Evolutionary conservation across 2,888 invertebrate genomes (phyloP), one percentile per base, ranked within the genome.

Genomic region (Lepidonotus clava): DNA sequence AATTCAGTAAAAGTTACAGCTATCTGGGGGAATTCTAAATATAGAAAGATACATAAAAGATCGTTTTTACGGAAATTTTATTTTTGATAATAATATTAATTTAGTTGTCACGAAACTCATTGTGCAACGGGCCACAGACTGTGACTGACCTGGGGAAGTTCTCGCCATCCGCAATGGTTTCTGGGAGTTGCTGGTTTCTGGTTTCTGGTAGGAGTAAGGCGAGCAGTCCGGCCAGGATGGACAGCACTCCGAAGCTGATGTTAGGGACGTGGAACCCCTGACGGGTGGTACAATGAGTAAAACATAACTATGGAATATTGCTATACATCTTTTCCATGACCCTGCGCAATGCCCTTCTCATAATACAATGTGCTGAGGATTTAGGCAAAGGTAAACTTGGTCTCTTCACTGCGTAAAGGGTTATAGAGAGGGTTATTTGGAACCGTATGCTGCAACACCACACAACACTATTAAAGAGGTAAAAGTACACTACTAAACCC

Each of bases 91-190:
- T n/a, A n/a, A n/a, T n/a, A n/a, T n/a, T n/a, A n/a, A n/a, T n/a
- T n/a, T n/a, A n/a, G n/a, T n/a, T n/a, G n/a, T n/a, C n/a, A n/a
- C n/a, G n/a, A n/a, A n/a, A n/a, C n/a, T n/a, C n/a, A n/a, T n/a
- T n/a, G n/a, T n/a, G n/a, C n/a, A n/a, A n/a, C n/a, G n/a, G n/a
- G n/a, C n/a, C n/a, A n/a, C n/a, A n/a, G n/a, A n/a, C n/a, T n/a
- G n/a, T n/a, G 11, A 85, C 86, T 38, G 21, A 86, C 80, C 32
- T 53, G 38, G 77, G 77, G 34, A 86, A 86, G 36, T 86, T 80
- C n/a, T 86, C 86, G 36, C 61, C 83, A 77, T 86, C 86, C 38
- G 56, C 46, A 18, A 86, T 77, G n/a, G 86, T 86, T 40, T 86
- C 80, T 40, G 86, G 86, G 1, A 86, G 86, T 32, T 77, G 36